Percentiles rank a stretch among this genome's conserved stretches.
Conservation (phyloP, 2,888 invertebrate species). For the Arrhopalites spinosus region DNA sequence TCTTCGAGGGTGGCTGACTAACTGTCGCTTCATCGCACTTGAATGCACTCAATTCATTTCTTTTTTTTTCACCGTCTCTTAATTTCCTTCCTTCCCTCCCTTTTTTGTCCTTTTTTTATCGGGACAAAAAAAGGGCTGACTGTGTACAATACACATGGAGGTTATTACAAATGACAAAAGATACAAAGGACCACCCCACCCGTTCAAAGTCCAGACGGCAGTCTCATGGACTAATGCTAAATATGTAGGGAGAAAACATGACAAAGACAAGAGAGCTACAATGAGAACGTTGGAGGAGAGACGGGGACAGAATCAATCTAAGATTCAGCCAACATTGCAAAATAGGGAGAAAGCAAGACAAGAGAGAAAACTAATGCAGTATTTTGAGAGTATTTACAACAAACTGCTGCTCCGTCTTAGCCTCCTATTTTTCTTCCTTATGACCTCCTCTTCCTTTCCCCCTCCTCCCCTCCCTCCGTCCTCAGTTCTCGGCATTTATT, state of each 20-base stretch:
- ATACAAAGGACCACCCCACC: not conserved
- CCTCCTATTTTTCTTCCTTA: not conserved
- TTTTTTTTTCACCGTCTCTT: not conserved
- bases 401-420: not conserved
- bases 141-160: not conserved
- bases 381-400: no score
- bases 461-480: not conserved
- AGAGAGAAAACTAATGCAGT: no score
- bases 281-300: not conserved
- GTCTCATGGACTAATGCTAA: no score
- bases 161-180: not conserved
- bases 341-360: no score
- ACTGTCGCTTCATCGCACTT: conserved; percentile 6
- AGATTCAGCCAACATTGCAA: not conserved
- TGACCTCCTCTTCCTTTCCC: not conserved
- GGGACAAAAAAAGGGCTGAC: no score
- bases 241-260: no score
- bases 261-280: not conserved
- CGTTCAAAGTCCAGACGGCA: no score
- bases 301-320: conserved; percentile 1
- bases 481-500: not conserved
- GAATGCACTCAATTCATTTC: conserved; percentile 28
- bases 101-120: conserved; percentile 1
- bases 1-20: conserved; percentile 21
- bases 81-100: not conserved